Conservation (phyloP, 2,888 invertebrate genomes). For the Drosophila recens region DNA sequence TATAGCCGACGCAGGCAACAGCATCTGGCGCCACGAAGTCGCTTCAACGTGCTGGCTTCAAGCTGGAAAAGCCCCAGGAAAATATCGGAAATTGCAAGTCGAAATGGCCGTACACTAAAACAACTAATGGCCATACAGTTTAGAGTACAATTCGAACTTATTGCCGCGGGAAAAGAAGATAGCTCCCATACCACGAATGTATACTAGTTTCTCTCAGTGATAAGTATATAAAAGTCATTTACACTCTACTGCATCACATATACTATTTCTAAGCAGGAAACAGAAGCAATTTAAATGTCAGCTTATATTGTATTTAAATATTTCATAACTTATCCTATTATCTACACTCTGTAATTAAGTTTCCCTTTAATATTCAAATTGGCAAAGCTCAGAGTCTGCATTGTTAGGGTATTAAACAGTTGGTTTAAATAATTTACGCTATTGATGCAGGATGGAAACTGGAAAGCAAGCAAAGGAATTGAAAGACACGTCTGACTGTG, state of each 20-base stretch:
- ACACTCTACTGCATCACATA: not conserved
- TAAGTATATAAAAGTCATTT: not conserved
- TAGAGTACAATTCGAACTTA: not conserved
- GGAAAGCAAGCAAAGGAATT: constrained; percentile 4
- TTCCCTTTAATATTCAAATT: not conserved
- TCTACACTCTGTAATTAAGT: not conserved
- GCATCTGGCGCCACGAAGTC: constrained; percentile 20
- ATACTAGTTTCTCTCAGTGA: not conserved
- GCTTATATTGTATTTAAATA: not conserved
- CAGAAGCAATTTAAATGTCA: constrained; percentile 12
- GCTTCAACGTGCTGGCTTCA: constrained; percentile 10
- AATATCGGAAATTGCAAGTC: constrained; percentile 6
- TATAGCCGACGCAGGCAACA: constrained; percentile 37
- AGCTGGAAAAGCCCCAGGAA: not conserved
- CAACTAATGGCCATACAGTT: not conserved
- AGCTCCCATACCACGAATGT: too few relatives aligned
- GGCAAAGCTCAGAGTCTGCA: not conserved
- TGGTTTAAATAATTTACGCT: constrained; percentile 1
- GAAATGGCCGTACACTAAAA: constrained; percentile 4
- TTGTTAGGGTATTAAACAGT: not conserved
- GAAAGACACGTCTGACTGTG: constrained; percentile 29
- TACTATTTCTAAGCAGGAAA: not conserved
- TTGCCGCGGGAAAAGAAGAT: not conserved
- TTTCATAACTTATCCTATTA: not conserved
- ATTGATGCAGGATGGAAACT: not conserved